phyloP scores from a whole-genome alignment of 2,888 invertebrate genomes.

The Vesta saturnalis region DNA sequence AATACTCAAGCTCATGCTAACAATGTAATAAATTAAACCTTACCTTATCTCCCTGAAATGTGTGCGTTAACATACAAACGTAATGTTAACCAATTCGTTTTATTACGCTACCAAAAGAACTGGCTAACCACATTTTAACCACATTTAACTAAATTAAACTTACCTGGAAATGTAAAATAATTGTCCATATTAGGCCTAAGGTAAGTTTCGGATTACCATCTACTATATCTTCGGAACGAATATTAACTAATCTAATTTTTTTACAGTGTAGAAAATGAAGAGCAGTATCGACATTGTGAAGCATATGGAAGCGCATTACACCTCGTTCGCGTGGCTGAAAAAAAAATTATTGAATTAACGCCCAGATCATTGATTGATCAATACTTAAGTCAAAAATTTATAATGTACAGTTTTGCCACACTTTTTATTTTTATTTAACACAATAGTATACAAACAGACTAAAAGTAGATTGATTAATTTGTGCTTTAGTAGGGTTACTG shows the following conservation, averaged over 20 bases:
- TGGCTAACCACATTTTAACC: constrained; percentile 39
- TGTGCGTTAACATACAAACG: constrained; percentile 43
- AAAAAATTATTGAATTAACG: constrained; percentile 51
- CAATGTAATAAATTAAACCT: constrained; percentile 24
- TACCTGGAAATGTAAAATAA: constrained; percentile 99
- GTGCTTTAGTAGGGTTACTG: too few relatives aligned
- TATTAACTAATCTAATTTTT: constrained; percentile 98
- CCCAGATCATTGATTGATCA: too few relatives aligned
- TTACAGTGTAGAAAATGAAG: constrained; percentile 91
- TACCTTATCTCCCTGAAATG: constrained; percentile 42
- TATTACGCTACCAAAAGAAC: constrained; percentile 43
- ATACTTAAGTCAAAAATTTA: too few relatives aligned
- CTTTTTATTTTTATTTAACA: too few relatives aligned
- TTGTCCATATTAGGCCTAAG: constrained; percentile 98
- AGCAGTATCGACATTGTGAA: constrained; percentile 99
- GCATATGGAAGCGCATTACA: constrained; percentile 96
- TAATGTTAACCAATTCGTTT: constrained; percentile 25
- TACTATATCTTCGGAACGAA: constrained; percentile 98
- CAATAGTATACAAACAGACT: too few relatives aligned
- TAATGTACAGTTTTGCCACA: too few relatives aligned
- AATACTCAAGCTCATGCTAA: constrained; percentile 25
- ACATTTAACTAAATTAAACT: constrained; percentile 61
- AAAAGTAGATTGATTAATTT: too few relatives aligned
- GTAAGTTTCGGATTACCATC: constrained; percentile 99
- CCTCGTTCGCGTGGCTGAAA: constrained; percentile 97